Evolutionary conservation across 2,888 invertebrate genomes (phyloP).

Genomic region (Endotricha flammealis): DNA sequence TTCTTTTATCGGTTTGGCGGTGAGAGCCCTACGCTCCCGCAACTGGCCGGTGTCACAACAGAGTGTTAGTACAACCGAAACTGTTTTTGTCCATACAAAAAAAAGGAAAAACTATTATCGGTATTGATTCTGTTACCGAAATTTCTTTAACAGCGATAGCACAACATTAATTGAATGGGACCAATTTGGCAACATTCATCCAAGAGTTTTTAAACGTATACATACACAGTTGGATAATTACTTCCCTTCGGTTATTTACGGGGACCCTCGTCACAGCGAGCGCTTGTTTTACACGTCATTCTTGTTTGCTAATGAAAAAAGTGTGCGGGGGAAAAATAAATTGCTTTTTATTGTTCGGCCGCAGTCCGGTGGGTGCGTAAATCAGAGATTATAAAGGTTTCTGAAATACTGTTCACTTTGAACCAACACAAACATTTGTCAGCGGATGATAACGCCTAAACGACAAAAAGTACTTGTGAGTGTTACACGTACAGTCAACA

Average conservation of each 20-base stretch:
- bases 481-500: too few species aligned
- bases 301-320: conserved; percentile 75
- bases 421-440: conserved; percentile 50
- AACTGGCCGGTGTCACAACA: too few species aligned
- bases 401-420: conserved; percentile 52
- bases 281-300: conserved; percentile 74
- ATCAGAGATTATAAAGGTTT: conserved; percentile 64
- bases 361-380: conserved; percentile 56
- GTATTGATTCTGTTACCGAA: too few species aligned
- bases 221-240: conserved; percentile 56
- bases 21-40: too few species aligned
- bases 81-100: too few species aligned
- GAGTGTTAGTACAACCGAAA: too few species aligned
- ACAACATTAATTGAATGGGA: conserved; percentile 6
- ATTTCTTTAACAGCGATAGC: neutral
- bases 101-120: too few species aligned
- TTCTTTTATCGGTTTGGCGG: too few species aligned
- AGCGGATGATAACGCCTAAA: conserved; percentile 32
- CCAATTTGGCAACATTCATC: conserved; percentile 17
- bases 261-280: conserved; percentile 31
- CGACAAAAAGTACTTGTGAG: neutral
- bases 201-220: conserved; percentile 32
- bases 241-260: conserved; percentile 36
- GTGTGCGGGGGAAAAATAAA: conserved; percentile 60
- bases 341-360: conserved; percentile 68